phyloP scores from a whole-genome alignment of 2,113 vertebrate species.

The Antechinus stuartii region DNA sequence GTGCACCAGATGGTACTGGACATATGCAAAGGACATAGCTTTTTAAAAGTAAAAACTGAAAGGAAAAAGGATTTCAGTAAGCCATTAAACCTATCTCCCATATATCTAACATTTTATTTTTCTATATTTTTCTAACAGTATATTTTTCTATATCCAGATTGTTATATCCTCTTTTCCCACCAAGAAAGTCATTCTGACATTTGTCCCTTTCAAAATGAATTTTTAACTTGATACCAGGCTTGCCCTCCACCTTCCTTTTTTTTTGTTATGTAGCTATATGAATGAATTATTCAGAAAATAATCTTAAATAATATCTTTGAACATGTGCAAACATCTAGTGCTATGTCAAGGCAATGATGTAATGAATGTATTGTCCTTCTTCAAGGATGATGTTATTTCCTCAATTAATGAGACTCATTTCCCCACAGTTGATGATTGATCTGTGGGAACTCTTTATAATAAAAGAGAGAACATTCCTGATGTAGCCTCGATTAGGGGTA shows the following conservation, averaged over 20 bases:
- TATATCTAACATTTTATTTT: neutral
- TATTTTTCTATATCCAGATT: constrained; percentile 9
- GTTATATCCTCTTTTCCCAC: neutral
- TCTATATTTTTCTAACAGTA: neutral
- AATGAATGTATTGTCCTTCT: neutral
- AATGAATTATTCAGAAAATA: neutral
- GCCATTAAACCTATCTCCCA: constrained; percentile 29
- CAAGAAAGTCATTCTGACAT: constrained; percentile 3
- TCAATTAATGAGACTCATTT: neutral
- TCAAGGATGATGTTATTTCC: neutral
- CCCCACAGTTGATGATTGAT: neutral
- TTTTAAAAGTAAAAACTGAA: constrained; percentile 40
- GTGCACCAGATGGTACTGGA: constrained; percentile 59
- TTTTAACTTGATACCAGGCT: neutral
- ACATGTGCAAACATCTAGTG: neutral
- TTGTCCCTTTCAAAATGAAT: constrained; percentile 36
- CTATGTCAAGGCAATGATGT: neutral
- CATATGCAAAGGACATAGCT: constrained; percentile 51
- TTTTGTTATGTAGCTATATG: constrained; percentile 20
- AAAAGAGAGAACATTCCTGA: neutral
- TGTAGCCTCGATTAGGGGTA: neutral
- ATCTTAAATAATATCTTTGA: constrained; percentile 2
- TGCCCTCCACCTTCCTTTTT: neutral
- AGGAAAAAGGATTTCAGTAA: constrained; percentile 30
- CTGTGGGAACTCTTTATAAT: neutral